A percentile compares a stretch with the other conserved stretches of the same genome.
These are phyloP conservation scores for Cydia amplana DNA, from an alignment of 1,140 invertebrate species.

Conservation along the genomic window DNA sequence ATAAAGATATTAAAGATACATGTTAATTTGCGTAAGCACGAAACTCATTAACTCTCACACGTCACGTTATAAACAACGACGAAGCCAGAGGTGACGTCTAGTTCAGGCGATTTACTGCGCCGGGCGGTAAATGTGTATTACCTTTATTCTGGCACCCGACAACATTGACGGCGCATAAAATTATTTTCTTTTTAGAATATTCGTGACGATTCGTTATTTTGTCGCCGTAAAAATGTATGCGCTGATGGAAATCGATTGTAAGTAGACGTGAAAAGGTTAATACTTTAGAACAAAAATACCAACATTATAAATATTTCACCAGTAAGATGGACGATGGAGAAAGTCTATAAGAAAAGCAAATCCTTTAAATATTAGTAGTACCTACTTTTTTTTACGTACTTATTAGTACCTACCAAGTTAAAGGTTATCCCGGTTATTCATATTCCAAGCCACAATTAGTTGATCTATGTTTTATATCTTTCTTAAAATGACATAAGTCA, in stretches of 20 bases:
- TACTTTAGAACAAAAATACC: not conserved
- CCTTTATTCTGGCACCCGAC: not conserved
- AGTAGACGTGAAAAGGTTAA: not conserved
- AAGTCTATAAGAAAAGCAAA: too few relatives aligned
- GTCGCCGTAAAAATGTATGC: not conserved
- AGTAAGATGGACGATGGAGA: too few relatives aligned
- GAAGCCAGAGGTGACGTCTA: not conserved
- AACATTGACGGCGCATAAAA: conserved; percentile 14
- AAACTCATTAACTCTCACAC: conserved; percentile 18
- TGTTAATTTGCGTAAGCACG: not conserved
- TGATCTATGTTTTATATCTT: too few relatives aligned
- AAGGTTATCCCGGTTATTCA: too few relatives aligned
- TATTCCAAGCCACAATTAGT: too few relatives aligned
- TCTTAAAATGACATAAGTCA: too few relatives aligned
- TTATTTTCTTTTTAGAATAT: conserved; percentile 10
- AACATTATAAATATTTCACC: too few relatives aligned
- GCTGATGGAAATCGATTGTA: not conserved
- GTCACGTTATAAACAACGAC: not conserved
- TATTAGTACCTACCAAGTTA: too few relatives aligned
- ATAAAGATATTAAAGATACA: conserved; percentile 5
- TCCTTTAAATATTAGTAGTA: too few relatives aligned
- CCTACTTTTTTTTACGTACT: too few relatives aligned
- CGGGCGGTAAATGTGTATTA: conserved; percentile 4
- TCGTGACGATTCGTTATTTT: not conserved
- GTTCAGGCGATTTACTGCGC: not conserved